phyloP scores from a whole-genome alignment of 92 coral and sea anemone species.

The Chrysogorgia sp. region DNA sequence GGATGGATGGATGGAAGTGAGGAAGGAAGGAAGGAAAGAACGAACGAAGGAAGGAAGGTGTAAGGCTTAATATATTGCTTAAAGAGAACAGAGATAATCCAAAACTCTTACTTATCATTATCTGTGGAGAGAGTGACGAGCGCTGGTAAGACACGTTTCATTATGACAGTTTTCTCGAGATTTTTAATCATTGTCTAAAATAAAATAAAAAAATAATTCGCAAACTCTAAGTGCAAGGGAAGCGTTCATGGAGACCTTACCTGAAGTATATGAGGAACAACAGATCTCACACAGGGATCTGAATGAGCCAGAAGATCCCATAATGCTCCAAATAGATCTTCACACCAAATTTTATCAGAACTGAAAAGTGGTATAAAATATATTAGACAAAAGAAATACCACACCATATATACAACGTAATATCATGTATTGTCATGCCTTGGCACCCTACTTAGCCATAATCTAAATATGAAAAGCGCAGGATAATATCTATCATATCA shows the following conservation, averaged over 20 bases:
- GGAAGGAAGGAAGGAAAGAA: too few relatives aligned
- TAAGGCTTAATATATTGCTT: neutral
- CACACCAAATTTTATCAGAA: constrained; percentile 72
- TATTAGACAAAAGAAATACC: too few relatives aligned
- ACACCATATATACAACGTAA: too few relatives aligned
- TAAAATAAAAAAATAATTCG: neutral
- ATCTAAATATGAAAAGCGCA: too few relatives aligned
- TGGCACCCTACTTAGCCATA: too few relatives aligned
- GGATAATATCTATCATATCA: too few relatives aligned
- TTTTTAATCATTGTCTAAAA: constrained; percentile 83
- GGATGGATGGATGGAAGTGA: too few relatives aligned
- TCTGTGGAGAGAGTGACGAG: constrained; percentile 94
- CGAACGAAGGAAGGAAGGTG: too few relatives aligned
- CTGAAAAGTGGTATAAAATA: too few relatives aligned
- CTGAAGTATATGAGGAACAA: constrained; percentile 85
- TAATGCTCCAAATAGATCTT: constrained; percentile 79
- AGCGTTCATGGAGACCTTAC: constrained; percentile 37
- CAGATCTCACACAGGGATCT: constrained; percentile 76
- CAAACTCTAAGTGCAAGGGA: neutral
- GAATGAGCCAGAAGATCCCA: constrained; percentile 94
- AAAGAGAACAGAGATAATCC: neutral
- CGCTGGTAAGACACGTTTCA: constrained; percentile 90
- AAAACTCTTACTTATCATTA: constrained; percentile 81
- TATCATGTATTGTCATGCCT: too few relatives aligned
- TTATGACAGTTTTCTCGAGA: constrained; percentile 78